These are phyloP conservation scores for Ctenopoma kingsleyae DNA, from an alignment of 2,797 vertebrate species.

Conservation along the genomic window DNA sequence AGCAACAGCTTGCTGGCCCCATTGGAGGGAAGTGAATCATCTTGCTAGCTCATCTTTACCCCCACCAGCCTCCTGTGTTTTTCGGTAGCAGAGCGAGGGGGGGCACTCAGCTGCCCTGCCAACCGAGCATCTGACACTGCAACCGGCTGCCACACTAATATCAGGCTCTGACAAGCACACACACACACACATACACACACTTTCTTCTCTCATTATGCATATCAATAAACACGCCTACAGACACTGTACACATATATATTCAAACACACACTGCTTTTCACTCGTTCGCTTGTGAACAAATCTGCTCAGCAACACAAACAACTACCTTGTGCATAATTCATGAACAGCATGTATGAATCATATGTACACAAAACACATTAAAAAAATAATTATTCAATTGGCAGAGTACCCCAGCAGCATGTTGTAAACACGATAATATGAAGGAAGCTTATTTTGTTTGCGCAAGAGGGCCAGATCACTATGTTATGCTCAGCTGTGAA, in stretches of 20 bases:
- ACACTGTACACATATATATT: slow-evolving; percentile 2
- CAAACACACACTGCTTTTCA: slow-evolving; percentile 6
- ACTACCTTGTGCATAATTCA: slow-evolving; percentile 35
- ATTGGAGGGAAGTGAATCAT: slow-evolving; percentile 73
- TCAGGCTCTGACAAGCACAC: slow-evolving; percentile 21
- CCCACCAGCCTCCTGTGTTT: slow-evolving; percentile 45
- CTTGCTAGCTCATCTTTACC: slow-evolving; percentile 58
- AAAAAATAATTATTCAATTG: slow-evolving; percentile 28
- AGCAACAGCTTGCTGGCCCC: slow-evolving; percentile 70
- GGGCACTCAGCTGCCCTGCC: slow-evolving; percentile 40
- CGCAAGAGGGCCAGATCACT: neutral
- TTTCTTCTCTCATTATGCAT: neutral
- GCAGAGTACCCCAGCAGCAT: neutral
- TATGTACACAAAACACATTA: slow-evolving; percentile 24
- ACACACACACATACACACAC: neutral
- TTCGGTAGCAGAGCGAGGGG: slow-evolving; percentile 26
- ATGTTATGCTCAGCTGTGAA: neutral
- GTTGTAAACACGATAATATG: slow-evolving; percentile 21
- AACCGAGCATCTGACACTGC: slow-evolving; percentile 72
- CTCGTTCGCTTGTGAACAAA: slow-evolving; percentile 10
- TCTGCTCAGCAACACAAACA: slow-evolving; percentile 39
- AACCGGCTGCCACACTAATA: slow-evolving; percentile 56
- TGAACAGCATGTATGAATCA: slow-evolving; percentile 49
- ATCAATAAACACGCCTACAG: neutral
- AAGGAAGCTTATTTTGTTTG: neutral